Percentiles rank a stretch among this genome's conserved stretches.
These are phyloP conservation scores for Panulirus ornatus DNA, from an alignment of 1,140 invertebrate genomes.

Conservation along the genomic window DNA sequence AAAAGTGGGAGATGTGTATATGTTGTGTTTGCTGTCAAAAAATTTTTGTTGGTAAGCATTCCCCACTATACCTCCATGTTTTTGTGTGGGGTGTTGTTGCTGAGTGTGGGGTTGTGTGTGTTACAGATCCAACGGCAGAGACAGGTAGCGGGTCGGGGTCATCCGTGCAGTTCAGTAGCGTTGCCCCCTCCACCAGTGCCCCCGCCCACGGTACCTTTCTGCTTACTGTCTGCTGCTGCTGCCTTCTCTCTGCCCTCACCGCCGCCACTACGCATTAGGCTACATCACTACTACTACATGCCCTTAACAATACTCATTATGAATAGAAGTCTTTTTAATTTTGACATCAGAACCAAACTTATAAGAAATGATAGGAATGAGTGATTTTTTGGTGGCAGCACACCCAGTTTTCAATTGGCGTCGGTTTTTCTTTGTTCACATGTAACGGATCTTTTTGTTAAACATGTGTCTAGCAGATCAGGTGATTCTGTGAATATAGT, in stretches of 20 bases:
- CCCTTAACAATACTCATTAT: conserved; percentile 21
- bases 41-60: background rate
- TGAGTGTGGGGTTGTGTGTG: conserved; percentile 68
- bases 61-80: background rate
- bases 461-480: background rate
- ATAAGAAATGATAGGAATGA: conserved; percentile 14
- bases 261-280: conserved; percentile 60
- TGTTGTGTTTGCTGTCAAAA: background rate
- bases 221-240: conserved; percentile 66
- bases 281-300: conserved; percentile 18
- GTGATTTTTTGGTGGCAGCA: background rate
- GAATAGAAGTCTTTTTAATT: conserved; percentile 20
- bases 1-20: background rate
- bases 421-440: background rate
- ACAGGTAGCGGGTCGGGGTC: conserved; percentile 46
- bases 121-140: conserved; percentile 55
- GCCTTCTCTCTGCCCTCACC: conserved; percentile 63
- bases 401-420: background rate
- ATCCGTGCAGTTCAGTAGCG: conserved; percentile 55
- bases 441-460: background rate
- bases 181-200: conserved; percentile 65
- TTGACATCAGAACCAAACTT: conserved; percentile 16
- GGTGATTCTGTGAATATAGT: too few species aligned
- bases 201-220: conserved; percentile 68
- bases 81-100: conserved; percentile 19